A percentile compares a stretch with the other conserved stretches of the same genome.
These are phyloP conservation scores for Emydoidea blandingii DNA, from an alignment of 2,797 vertebrate species.

Conservation along the genomic window DNA sequence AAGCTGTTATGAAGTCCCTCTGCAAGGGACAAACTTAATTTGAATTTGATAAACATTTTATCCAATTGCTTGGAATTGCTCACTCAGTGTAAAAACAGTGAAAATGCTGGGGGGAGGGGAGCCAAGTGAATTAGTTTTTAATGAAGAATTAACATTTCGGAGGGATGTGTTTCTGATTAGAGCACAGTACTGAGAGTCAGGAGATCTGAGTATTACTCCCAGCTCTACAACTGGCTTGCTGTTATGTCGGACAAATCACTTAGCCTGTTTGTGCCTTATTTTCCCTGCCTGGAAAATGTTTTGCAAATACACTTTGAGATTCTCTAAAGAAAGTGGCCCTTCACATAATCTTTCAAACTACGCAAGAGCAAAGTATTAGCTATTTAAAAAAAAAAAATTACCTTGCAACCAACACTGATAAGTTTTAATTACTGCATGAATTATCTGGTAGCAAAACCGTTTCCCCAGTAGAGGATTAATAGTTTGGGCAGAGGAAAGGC, in stretches of 20 bases:
- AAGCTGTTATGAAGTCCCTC: not conserved
- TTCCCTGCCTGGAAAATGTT: too few species aligned
- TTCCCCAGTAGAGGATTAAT: constrained; percentile 34
- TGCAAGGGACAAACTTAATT: not conserved
- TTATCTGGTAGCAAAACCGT: constrained; percentile 57
- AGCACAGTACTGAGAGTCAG: constrained; percentile 42
- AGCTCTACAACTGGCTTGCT: constrained; percentile 46
- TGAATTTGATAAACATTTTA: not conserved
- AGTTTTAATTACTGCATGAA: constrained; percentile 37
- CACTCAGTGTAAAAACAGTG: not conserved
- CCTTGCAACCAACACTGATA: constrained; percentile 55
- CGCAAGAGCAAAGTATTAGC: not conserved
- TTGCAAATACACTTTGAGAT: not conserved
- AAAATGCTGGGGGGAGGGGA: not conserved
- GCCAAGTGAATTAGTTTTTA: too few species aligned
- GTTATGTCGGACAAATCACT: constrained; percentile 11
- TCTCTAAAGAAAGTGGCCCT: constrained; percentile 31
- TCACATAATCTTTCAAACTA: constrained; percentile 3
- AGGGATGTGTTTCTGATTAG: not conserved
- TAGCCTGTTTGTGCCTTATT: not conserved
- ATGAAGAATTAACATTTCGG: too few species aligned
- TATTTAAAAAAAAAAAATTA: constrained; percentile 17
- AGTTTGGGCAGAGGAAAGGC: not conserved
- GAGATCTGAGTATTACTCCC: constrained; percentile 44
- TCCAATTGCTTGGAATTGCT: not conserved